phyloP scores from a whole-genome alignment of 1,140 invertebrate genomes.

The Chymomyza costata region DNA sequence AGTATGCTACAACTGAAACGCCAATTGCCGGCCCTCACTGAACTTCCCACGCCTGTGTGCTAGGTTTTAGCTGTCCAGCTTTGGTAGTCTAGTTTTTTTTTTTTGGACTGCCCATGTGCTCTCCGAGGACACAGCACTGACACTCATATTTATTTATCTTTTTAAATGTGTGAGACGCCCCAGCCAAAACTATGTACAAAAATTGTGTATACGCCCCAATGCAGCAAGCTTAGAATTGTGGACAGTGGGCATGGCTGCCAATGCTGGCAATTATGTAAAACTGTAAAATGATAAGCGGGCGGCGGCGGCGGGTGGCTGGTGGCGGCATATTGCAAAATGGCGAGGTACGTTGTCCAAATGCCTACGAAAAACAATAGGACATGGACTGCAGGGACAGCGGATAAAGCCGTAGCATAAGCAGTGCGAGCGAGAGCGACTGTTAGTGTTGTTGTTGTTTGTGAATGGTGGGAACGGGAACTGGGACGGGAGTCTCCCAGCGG shows the following conservation, averaged over 20 bases:
- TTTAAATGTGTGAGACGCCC: slow-evolving; percentile 63
- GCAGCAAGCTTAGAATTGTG: slow-evolving; percentile 36
- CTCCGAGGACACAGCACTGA: too few species aligned
- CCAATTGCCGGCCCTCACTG: slow-evolving; percentile 22
- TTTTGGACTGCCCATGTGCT: too few species aligned
- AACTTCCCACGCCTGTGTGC: not conserved
- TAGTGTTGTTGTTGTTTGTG: too few species aligned
- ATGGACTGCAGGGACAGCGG: slow-evolving; percentile 15
- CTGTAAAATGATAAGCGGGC: slow-evolving; percentile 66
- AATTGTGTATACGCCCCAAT: slow-evolving; percentile 25
- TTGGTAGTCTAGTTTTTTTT: too few species aligned
- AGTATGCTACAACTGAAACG: slow-evolving; percentile 56
- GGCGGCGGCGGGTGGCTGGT: slow-evolving; percentile 10
- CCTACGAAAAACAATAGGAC: slow-evolving; percentile 44
- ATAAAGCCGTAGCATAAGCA: too few species aligned
- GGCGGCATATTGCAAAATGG: too few species aligned
- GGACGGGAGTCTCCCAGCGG: too few species aligned
- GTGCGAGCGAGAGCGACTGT: too few species aligned
- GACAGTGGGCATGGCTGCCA: slow-evolving; percentile 5
- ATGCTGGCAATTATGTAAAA: slow-evolving; percentile 61
- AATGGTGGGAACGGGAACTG: too few species aligned
- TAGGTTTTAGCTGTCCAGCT: too few species aligned
- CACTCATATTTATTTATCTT: slow-evolving; percentile 70
- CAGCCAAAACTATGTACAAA: slow-evolving; percentile 44
- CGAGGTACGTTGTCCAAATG: too few species aligned